Conservation (phyloP, 2,113 vertebrate genomes). For the Enhydra lutris region DNA sequence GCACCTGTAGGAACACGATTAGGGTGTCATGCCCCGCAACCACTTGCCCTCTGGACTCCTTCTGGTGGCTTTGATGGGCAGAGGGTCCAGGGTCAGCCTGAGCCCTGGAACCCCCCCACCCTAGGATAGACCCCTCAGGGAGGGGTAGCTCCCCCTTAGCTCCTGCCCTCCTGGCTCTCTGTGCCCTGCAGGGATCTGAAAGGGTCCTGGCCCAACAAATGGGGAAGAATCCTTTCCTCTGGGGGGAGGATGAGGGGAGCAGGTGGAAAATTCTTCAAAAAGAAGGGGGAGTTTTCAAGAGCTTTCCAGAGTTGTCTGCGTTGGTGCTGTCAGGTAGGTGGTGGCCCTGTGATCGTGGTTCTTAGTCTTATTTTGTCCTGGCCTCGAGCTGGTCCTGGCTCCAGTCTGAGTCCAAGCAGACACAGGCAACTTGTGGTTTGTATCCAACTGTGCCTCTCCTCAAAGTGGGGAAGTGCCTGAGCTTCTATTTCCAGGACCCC, state of each 20-base stretch:
- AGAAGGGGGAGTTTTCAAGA: background rate
- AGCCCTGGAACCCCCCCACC: background rate
- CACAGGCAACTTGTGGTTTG: background rate
- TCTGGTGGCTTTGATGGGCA: no score
- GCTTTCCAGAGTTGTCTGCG: background rate
- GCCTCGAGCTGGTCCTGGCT: background rate
- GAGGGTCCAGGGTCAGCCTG: background rate
- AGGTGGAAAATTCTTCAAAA: background rate
- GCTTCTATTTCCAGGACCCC: background rate
- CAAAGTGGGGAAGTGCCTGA: background rate
- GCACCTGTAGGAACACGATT: no score
- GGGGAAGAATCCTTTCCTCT: background rate
- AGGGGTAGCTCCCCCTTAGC: background rate
- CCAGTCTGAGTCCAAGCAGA: background rate
- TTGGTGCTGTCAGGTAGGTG: background rate
- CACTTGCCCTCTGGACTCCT: no score
- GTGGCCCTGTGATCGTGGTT: background rate
- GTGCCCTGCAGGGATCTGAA: background rate
- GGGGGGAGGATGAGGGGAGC: background rate
- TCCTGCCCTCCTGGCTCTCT: background rate
- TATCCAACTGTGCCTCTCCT: background rate
- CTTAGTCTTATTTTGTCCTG: background rate
- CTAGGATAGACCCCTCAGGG: background rate
- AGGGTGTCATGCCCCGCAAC: no score
- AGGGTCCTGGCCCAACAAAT: background rate